Evolutionary conservation across 2,888 invertebrate species (phyloP), one percentile per base, ranked within the genome.

Genomic region (Temnothorax rugatulus): DNA sequence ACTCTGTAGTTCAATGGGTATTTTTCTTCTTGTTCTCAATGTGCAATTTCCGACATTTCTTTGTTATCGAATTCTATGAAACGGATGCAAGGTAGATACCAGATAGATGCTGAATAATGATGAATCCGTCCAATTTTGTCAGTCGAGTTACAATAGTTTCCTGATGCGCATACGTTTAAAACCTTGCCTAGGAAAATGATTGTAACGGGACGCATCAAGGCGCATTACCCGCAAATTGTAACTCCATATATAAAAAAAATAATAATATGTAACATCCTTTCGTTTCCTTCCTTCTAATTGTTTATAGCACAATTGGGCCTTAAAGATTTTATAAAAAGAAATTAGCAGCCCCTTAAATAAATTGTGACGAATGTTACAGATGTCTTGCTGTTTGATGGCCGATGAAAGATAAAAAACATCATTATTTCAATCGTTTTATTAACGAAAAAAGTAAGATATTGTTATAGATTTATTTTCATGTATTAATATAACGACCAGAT

Each of bases 71-170:
- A 47, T 75, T 64, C 41, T 38, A 25, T 41, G 2, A 11, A 74
- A 52, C 9, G 11, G 4, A 50, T 38, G 34, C 25, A 15, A 50
- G 4, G 50, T 11, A 29, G 34, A 75, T 50, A 2, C 38, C 52
- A 52, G 13, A 18, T 38, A 21, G 52, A 29, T 9, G 41, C n/a
- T 34, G 44, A 15, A 76, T 52, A 18, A 54, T 13, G 25, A 54
- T 25, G 38, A 38, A 41, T 64, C 18, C 25, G 74, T 66, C 69
- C 64, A 54, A 84, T 84, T 82, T 84, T 64, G 47, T 74, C 7
- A 21, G 63, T 74, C 59, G 77, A 84, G 86, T 76, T 18, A 18
- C 21, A 47, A 34, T 21, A 21, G 15, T 34, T 64, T 76, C 41
- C 52, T 41, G 38, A 52, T 11, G 34, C 18, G 64, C 76, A 50